Conservation (phyloP, 1,140 invertebrate genomes). For the Venturia canescens region DNA sequence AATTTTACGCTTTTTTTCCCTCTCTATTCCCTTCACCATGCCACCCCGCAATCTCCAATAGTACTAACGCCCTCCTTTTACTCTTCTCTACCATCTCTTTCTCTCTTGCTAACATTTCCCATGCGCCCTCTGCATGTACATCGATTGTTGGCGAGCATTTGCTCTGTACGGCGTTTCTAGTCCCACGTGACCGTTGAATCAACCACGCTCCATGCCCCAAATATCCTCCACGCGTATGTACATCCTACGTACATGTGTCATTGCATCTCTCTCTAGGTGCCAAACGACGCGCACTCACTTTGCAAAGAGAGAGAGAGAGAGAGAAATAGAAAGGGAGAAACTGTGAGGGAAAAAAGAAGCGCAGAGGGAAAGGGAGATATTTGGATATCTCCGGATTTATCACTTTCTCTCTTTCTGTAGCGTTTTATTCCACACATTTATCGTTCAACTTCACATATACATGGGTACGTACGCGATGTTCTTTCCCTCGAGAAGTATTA, state of each 20-base stretch:
- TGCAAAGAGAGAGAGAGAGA: no score
- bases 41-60: conserved; percentile 3
- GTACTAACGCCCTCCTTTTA: not conserved
- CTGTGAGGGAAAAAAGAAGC: no score
- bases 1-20: conserved; percentile 42
- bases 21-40: not conserved
- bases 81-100: not conserved
- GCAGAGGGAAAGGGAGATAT: no score
- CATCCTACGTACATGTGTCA: not conserved
- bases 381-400: not conserved
- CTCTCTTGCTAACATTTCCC: not conserved
- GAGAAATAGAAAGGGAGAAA: no score
- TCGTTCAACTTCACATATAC: not conserved
- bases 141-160: conserved; percentile 35
- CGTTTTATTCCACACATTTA: conserved; percentile 17
- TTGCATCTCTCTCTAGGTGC: not conserved
- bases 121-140: not conserved
- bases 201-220: conserved; percentile 24
- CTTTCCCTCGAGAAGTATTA: not conserved
- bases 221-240: not conserved
- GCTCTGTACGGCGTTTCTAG: conserved; percentile 6
- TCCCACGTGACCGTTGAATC: conserved; percentile 35
- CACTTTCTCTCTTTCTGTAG: not conserved
- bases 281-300: not conserved
- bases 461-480: no score